Conservation (phyloP, 2,888 invertebrate genomes). For the Gastrophysa polygoni region DNA sequence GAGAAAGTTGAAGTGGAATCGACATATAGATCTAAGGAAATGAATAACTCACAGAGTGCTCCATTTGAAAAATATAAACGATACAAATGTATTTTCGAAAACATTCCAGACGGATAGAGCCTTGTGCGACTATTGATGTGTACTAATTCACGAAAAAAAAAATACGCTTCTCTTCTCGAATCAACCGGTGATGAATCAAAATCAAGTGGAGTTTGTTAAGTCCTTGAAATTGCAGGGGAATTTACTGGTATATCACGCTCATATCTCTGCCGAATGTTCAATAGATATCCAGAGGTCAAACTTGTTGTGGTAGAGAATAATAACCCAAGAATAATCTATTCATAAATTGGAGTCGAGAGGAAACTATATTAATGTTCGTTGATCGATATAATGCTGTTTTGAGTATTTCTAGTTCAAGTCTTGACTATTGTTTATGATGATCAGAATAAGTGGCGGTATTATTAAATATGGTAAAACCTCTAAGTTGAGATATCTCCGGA, state of each 20-base stretch:
- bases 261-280: conserved; percentile 14
- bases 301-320: conserved; percentile 51
- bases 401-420: neutral
- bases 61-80: no score
- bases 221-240: neutral
- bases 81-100: no score
- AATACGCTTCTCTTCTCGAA: no score
- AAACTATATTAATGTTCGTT: neutral
- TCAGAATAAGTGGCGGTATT: neutral
- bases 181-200: no score
- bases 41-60: no score
- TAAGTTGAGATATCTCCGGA: conserved; percentile 8
- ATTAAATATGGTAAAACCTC: neutral
- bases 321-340: conserved; percentile 31
- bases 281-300: conserved; percentile 44
- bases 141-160: no score
- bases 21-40: no score
- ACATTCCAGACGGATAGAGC: no score
- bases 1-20: no score
- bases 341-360: conserved; percentile 15
- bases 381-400: neutral
- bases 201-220: neutral
- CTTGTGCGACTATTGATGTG: no score
- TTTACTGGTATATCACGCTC: neutral
- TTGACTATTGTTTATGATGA: neutral